Evolutionary conservation across 1,140 invertebrate species (phyloP).

Genomic region (Diorhabda elongata): DNA sequence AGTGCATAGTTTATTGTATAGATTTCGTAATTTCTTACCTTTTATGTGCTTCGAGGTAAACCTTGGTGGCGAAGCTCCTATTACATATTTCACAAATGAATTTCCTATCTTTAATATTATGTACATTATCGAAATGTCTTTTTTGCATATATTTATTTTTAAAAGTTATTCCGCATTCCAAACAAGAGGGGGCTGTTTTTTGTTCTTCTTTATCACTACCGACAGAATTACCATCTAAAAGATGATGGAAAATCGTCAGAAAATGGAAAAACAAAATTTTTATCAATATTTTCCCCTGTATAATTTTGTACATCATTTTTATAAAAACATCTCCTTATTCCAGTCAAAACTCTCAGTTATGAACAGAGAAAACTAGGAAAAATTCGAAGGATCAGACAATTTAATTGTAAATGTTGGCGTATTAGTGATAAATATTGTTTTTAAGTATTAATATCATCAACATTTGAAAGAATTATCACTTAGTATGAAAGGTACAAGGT

Average conservation of each 20-base stretch:
- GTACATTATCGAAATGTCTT: slow-evolving; percentile 40
- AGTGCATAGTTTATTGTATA: no score
- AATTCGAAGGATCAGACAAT: no score
- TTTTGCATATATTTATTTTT: slow-evolving; percentile 34
- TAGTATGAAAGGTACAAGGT: no score
- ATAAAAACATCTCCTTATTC: neutral
- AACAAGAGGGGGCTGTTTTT: slow-evolving; percentile 15
- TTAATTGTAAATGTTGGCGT: no score
- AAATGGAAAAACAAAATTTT: no score
- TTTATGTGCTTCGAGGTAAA: slow-evolving; percentile 64
- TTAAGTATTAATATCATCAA: no score
- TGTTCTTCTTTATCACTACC: neutral
- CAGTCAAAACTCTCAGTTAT: no score
- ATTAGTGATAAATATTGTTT: no score
- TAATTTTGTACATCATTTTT: neutral
- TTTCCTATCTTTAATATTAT: slow-evolving; percentile 57
- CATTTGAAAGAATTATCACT: no score
- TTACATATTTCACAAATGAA: slow-evolving; percentile 66
- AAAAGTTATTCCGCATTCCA: slow-evolving; percentile 27
- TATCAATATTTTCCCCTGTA: neutral
- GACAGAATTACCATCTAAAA: slow-evolving; percentile 9
- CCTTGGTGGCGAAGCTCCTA: slow-evolving; percentile 66
- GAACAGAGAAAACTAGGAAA: no score
- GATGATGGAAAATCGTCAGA: neutral
- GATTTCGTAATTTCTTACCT: slow-evolving; percentile 46